phyloP scores from a whole-genome alignment of 2,797 vertebrate species.

The Enteromius unitaeniatus region DNA sequence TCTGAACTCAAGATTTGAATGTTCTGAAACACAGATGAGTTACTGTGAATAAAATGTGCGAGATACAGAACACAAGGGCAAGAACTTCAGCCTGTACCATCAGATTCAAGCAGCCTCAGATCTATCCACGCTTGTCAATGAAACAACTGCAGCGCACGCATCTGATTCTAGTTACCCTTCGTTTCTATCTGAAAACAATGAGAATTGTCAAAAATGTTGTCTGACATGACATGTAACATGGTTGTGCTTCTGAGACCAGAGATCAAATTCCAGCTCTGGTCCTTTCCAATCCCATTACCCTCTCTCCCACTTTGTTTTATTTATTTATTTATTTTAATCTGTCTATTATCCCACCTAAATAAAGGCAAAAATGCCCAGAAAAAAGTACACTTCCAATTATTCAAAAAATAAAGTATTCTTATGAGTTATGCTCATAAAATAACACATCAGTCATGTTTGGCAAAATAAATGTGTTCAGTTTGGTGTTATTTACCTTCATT shows the following conservation, averaged over 20 bases:
- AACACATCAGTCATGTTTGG: not conserved
- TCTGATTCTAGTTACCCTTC: not conserved
- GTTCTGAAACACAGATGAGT: not conserved
- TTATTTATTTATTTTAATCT: not conserved
- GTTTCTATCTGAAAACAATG: not conserved
- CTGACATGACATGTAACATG: not conserved
- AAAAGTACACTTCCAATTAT: not conserved
- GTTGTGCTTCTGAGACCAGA: not conserved
- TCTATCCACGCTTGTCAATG: slow-evolving; percentile 15
- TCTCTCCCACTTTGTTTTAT: too few species aligned
- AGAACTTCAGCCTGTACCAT: not conserved
- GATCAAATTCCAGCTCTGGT: not conserved
- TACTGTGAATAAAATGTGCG: not conserved
- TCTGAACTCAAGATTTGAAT: not conserved
- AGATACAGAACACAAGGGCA: not conserved
- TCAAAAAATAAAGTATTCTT: not conserved
- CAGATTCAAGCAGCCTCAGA: not conserved
- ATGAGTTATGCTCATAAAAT: not conserved
- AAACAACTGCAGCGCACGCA: slow-evolving; percentile 40
- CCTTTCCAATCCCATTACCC: not conserved
- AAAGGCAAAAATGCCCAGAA: not conserved
- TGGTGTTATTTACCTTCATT: not conserved
- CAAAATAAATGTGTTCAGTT: not conserved
- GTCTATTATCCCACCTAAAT: not conserved
- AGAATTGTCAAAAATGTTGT: not conserved